Evolutionary conservation across 2,888 invertebrate genomes (phyloP).

Genomic region (Acrocera orbiculus): DNA sequence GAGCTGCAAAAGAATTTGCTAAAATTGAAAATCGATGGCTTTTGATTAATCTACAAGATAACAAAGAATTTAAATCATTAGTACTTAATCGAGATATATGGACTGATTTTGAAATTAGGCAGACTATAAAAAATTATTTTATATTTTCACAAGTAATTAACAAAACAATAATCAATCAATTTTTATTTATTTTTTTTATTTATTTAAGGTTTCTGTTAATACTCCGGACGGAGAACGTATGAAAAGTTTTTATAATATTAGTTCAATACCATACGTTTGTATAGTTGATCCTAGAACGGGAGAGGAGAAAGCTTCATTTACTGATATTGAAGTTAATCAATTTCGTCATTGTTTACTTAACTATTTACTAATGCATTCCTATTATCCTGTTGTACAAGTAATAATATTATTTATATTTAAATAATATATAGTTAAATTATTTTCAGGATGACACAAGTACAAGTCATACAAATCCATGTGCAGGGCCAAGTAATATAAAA

Average conservation of each 20-base stretch:
- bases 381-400: no score
- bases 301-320: conserved; percentile 32
- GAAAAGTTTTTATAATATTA: conserved; percentile 45
- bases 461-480: no score
- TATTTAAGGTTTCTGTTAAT: conserved; percentile 18
- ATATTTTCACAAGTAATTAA: conserved; percentile 45
- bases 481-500: not conserved
- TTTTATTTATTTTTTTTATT: not conserved
- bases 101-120: conserved; percentile 41
- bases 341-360: no score
- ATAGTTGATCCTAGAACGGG: conserved; percentile 51
- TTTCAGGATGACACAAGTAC: no score
- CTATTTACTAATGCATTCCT: no score
- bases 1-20: conserved; percentile 38
- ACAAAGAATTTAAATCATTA: conserved; percentile 49
- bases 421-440: no score
- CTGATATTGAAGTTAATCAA: no score
- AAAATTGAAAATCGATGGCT: conserved; percentile 43
- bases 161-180: not conserved
- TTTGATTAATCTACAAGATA: conserved; percentile 51
- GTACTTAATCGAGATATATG: conserved; percentile 53
- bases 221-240: conserved; percentile 43
- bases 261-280: conserved; percentile 43
- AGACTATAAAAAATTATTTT: conserved; percentile 43
- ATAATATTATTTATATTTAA: no score